Evolutionary conservation across 23 tunicate genomes (phyloP).

Genomic region (Aplidium turbinatum): DNA sequence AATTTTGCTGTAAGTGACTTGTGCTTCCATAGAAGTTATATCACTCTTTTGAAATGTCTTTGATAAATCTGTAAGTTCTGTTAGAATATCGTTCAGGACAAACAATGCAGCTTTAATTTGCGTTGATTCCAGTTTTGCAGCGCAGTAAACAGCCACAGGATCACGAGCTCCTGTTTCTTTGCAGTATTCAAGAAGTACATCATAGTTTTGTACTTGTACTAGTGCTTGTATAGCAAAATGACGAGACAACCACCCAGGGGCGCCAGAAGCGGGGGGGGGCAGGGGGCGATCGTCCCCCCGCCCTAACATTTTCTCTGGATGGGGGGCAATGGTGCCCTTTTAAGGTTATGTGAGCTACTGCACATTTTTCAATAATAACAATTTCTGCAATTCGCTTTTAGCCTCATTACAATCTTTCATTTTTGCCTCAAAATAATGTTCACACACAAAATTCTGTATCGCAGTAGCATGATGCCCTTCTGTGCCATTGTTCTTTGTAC

Average conservation of each 20-base stretch:
- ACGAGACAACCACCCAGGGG: slow-evolving; percentile 38
- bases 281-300: too few species aligned
- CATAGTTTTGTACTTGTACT: slow-evolving; percentile 31
- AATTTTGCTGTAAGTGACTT: slow-evolving; percentile 33
- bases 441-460: too few species aligned
- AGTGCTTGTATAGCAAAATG: slow-evolving; percentile 56
- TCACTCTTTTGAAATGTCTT: slow-evolving; percentile 27
- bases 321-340: too few species aligned
- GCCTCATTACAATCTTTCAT: too few species aligned
- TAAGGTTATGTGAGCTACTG: too few species aligned
- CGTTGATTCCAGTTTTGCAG: slow-evolving; percentile 44
- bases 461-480: too few species aligned
- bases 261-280: too few species aligned
- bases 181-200: slow-evolving; percentile 28
- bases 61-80: slow-evolving; percentile 41
- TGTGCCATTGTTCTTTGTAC: too few species aligned
- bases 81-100: slow-evolving; percentile 42
- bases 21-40: slow-evolving; percentile 38
- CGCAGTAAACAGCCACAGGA: slow-evolving; percentile 42
- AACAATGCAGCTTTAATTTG: slow-evolving; percentile 36
- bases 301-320: too few species aligned
- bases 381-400: too few species aligned
- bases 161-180: slow-evolving; percentile 45
- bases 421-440: too few species aligned
- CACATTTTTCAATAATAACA: too few species aligned